A percentile compares a stretch with the other conserved stretches of the same genome.
phyloP scores from a whole-genome alignment of 1,140 invertebrate genomes.

The Cydia pomonella region DNA sequence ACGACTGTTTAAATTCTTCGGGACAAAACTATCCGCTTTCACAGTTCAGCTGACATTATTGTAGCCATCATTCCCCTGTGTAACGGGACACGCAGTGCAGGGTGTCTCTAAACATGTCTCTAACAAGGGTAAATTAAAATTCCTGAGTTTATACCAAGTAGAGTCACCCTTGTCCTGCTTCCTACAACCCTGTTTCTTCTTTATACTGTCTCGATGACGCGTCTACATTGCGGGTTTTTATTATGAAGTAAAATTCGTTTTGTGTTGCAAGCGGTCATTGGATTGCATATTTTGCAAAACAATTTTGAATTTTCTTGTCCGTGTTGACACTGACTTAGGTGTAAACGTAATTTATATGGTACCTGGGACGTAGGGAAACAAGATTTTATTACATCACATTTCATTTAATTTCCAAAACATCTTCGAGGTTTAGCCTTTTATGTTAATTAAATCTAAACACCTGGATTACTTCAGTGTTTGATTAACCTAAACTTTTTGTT shows the following conservation, averaged over 20 bases:
- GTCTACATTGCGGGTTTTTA: constrained; percentile 37
- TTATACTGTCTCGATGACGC: background rate
- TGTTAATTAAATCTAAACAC: constrained; percentile 23
- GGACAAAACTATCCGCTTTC: constrained; percentile 36
- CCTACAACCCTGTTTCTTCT: background rate
- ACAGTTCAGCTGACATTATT: constrained; percentile 40
- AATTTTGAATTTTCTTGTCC: background rate
- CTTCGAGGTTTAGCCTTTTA: constrained; percentile 12
- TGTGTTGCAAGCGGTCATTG: background rate
- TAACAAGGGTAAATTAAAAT: constrained; percentile 69
- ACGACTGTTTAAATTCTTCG: constrained; percentile 37
- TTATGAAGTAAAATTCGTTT: background rate
- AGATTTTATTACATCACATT: constrained; percentile 53
- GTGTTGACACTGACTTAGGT: constrained; percentile 32
- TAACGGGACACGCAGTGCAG: constrained; percentile 44
- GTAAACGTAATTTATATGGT: constrained; percentile 47
- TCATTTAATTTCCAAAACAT: constrained; percentile 46
- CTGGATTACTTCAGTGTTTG: background rate
- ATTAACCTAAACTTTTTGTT: background rate
- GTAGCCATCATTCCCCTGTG: constrained; percentile 45
- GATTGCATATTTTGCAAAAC: background rate
- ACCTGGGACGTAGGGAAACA: constrained; percentile 46
- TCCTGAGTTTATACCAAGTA: constrained; percentile 52
- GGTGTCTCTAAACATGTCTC: constrained; percentile 47
- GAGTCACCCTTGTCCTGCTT: constrained; percentile 39